Base-by-base conservation (phyloP, 2,888 invertebrate genomes). In the Cryptocephalus primarius region DNA sequence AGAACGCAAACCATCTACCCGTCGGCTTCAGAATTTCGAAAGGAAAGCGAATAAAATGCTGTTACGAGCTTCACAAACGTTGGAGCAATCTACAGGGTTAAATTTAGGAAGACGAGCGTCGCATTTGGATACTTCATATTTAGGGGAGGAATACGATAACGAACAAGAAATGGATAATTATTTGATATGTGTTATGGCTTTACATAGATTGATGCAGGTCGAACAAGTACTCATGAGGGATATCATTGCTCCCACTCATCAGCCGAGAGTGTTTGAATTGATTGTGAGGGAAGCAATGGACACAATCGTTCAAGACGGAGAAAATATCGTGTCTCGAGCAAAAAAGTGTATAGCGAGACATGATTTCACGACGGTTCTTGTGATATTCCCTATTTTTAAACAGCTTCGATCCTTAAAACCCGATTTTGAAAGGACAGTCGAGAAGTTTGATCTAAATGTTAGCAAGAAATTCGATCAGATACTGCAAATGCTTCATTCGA, bases 91-190 rank as follows among this genome's bases (percentile, higher is more conserved):
- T 0, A 90, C 89, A 0, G 88, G 88, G 0, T 74, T 88, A 46
- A 84, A 83, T 2, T 76, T 90, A 41, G 88, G 86, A 4, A 70
- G 83, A 40, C 73, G 82, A 39, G 76, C 80, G 1, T 70, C 69
- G 9, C 70, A 71, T 61, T 60, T 71, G 53, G 70, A 69, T 52
- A 59, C 66, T 31, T 60, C 66, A 22, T 67, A 64, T 48, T 71
- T 56, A 22, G 74, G 75, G 43, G 82, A 81, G 59, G 80, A 80
- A 53, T 62, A 72, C 8, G 74, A 82, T 54, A 83, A 82, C 46
- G 88, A 88, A 64, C 81, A 85, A 60, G 90, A 90, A 70, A 80
- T 88, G 74, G 87, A 89, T 60, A 83, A 85, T 63, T 90, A 88
- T 68, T 71, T 93, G 50, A 79, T 88, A 39, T 78, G 88, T 60